Evolutionary conservation across 2,797 vertebrate genomes (phyloP), one percentile per base, ranked within the genome.

Genomic region (Enteromius afrohamiltoni): DNA sequence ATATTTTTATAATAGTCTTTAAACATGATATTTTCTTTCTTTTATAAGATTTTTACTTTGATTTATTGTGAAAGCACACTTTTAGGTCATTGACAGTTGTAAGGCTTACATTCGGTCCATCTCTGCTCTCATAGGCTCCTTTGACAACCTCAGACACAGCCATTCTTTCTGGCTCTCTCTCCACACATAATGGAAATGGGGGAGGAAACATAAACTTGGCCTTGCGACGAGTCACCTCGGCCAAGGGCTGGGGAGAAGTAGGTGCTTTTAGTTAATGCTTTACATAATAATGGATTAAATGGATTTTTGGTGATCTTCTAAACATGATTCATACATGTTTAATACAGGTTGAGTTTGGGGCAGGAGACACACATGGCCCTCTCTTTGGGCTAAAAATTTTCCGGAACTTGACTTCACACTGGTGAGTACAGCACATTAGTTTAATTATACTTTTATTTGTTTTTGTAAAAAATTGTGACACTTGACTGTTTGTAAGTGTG

Each of bases 231-330:
- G 96, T 99, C 87, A 98, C 96, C 1, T 99, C 98, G 0, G 94
- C 97, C 1, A 98, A 97, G 83, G 98, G 98, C 7, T 99, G 98
- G 98, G 97, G 98, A 87, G 98, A 99, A 97, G 98, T 99, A 82
- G 51, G 83, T 31, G 47, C 47, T 76, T 67, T 64, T 3, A 21
- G 29, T 47, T 31, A 8, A 31, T 45, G 7, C 55, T 60, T 67
- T 45, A 21, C 55, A 47, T 21, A 77, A 40, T 77, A 51, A 53
- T 62, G 26, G 21, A 19, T 26, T 82, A 16, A 23, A 53, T 67
- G 23, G 29, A 60, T 45, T 19, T 69, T 77, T 64, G 4, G 47
- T 69, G 6, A 64, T 11, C 29, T 37, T 64, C n/a, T 42, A 47
- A 70, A 68, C 80, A 73, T n/a, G 16, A 67, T 74, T 70, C 1